Base-by-base conservation (phyloP, 2,113 vertebrate species). In the Hypanus sabinus region DNA sequence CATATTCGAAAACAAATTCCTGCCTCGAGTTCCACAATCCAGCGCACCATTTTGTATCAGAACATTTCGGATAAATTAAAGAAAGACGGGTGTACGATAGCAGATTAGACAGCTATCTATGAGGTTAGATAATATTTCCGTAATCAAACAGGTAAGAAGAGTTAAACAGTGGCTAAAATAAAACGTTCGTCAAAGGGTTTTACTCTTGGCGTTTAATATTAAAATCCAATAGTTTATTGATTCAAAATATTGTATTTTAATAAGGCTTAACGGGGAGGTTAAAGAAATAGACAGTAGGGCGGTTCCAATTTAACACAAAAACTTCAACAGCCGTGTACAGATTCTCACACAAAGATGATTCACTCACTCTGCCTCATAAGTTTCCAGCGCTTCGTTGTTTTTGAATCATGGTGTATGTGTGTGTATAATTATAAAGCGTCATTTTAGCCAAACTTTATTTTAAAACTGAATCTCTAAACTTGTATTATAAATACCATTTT, bases 1-100 rank as follows among this genome's bases (percentile, higher is more conserved):
- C 60, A 90, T 90, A 90, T 90, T 90, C 85, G 85, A 90, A 90
- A 90, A 90, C 85, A 90, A 90, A 90, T 90, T 90, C 85, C 85
- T 90, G 85, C 85, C 30, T 65, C 60, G 85, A 20, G 60, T 90
- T 90, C 57, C 85, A 90, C 85, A 90, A 90, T 65, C 85, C 85
- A 90, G 30, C 60, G 85, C 85, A 65, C 30, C 85, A 18, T 85
- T 57, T 85, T 85, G 46, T 12, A 60, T 85, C 36, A 81, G 60
- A 85, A 85, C 46, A 60, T 55, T 30, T 24, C 11, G 46, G 46
- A 46, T 7, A 65, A 90, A 90, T 20, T 90, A 16, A 90, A n/a
- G 2, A n/a, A 62, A 65, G 30, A 60, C 3, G 62, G 8, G 38
- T 33, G 57, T n/a, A 24, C 12, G 8, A 88, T n/a, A n/a, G n/a